Conservation (phyloP, 2,888 invertebrate genomes). For the Lasioglossum pauxillum region DNA sequence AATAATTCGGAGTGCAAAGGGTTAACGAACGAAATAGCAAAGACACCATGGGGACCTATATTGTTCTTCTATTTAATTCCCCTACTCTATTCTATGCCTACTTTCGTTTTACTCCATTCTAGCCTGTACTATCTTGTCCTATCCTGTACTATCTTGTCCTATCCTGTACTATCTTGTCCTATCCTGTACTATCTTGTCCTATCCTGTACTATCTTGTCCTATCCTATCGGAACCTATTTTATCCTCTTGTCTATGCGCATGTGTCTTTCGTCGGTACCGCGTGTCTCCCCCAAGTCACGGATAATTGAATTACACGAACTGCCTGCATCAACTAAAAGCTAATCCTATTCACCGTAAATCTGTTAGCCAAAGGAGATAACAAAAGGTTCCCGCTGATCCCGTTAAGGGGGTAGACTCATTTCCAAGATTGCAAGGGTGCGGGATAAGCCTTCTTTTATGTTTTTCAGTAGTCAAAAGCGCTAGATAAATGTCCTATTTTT, state of each 20-base stretch:
- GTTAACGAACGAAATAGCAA: background rate
- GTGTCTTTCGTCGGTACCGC: background rate
- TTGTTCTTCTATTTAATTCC: background rate
- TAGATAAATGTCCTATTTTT: too few species aligned
- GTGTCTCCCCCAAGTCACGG: background rate
- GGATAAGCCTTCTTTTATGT: too few species aligned
- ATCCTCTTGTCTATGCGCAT: background rate
- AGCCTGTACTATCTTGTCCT: background rate
- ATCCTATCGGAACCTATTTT: background rate
- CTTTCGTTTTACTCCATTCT: background rate
- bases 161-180: background rate
- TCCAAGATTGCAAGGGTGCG: too few species aligned
- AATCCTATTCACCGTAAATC: background rate
- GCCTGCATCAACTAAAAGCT: background rate
- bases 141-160: background rate
- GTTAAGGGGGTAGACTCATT: background rate
- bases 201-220: background rate
- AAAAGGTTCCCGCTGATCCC: background rate
- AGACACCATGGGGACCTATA: background rate
- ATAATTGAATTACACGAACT: constrained; percentile 4
- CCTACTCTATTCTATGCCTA: background rate
- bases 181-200: background rate
- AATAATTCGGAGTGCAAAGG: too few species aligned
- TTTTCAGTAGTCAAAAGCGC: too few species aligned
- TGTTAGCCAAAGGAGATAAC: background rate